A percentile compares a stretch with the other conserved stretches of the same genome.
These are phyloP conservation scores for Lithosia quadra DNA, from an alignment of 2,888 invertebrate genomes.

Conservation along the genomic window DNA sequence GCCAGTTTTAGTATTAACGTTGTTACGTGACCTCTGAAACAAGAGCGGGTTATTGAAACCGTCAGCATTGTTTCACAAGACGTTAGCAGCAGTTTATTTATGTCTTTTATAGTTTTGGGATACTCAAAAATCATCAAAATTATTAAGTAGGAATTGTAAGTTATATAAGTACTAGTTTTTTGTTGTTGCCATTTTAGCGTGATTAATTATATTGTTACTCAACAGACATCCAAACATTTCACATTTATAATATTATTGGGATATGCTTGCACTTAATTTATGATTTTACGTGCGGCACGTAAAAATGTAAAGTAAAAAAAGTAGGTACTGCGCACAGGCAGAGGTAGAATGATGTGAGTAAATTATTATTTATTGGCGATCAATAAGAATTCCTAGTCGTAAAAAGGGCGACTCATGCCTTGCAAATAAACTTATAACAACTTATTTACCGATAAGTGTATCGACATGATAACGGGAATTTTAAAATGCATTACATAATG, in stretches of 20 bases:
- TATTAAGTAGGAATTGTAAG: too few species aligned
- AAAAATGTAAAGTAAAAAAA: too few species aligned
- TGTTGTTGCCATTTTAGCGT: too few species aligned
- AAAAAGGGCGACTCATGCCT: background rate
- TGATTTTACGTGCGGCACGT: too few species aligned
- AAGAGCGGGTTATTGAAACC: background rate
- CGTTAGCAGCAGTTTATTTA: background rate
- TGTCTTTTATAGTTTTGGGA: background rate
- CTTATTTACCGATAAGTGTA: background rate
- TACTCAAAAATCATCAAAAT: background rate
- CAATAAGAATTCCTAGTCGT: background rate
- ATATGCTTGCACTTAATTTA: too few species aligned
- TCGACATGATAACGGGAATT: background rate
- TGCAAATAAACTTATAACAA: background rate
- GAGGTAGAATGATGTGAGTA: too few species aligned
- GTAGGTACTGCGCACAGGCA: too few species aligned
- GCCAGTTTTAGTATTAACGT: conserved; percentile 94
- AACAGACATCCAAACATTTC: too few species aligned
- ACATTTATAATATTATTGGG: too few species aligned
- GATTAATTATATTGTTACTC: too few species aligned
- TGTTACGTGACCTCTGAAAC: conserved; percentile 92
- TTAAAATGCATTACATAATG: background rate
- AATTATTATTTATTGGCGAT: too few species aligned
- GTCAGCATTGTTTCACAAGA: background rate
- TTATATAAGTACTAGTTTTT: too few species aligned